These are phyloP conservation scores for Teinopalpus imperialis DNA, from an alignment of 2,888 invertebrate species.

Conservation along the genomic window DNA sequence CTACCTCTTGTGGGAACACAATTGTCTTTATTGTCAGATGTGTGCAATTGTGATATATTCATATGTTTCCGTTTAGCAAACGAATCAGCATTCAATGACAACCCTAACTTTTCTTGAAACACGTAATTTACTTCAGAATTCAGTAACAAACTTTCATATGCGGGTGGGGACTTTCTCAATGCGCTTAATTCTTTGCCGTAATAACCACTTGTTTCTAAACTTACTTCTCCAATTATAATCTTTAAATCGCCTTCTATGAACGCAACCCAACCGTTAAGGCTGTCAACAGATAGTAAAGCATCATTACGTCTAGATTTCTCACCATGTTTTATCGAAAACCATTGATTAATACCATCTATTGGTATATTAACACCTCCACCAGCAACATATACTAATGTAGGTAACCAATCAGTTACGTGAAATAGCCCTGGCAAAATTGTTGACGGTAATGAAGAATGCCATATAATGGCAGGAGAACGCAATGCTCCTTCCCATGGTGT, in stretches of 20 bases:
- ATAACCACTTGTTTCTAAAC: constrained; percentile 35
- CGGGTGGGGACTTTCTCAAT: constrained; percentile 33
- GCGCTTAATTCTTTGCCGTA: constrained; percentile 40
- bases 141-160: constrained; percentile 42
- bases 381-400: constrained; percentile 81
- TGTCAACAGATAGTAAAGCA: constrained; percentile 78
- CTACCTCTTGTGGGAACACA: constrained; percentile 49
- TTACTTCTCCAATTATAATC: constrained; percentile 47
- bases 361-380: constrained; percentile 44
- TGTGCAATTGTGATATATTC: constrained; percentile 27
- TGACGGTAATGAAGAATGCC: constrained; percentile 76
- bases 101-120: constrained; percentile 42
- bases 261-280: constrained; percentile 54
- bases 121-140: constrained; percentile 42
- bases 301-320: constrained; percentile 60
- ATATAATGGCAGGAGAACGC: constrained; percentile 85
- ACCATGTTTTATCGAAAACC: constrained; percentile 77
- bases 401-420: constrained; percentile 90
- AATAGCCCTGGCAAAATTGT: constrained; percentile 78
- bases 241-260: constrained; percentile 51
- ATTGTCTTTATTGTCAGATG: constrained; percentile 26
- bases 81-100: constrained; percentile 36
- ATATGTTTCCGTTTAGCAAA: constrained; percentile 39
- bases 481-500: constrained; percentile 91
- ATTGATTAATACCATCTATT: constrained; percentile 84